Evolutionary conservation across 2,797 vertebrate genomes (phyloP).

Genomic region (Steatocranus sp.): DNA sequence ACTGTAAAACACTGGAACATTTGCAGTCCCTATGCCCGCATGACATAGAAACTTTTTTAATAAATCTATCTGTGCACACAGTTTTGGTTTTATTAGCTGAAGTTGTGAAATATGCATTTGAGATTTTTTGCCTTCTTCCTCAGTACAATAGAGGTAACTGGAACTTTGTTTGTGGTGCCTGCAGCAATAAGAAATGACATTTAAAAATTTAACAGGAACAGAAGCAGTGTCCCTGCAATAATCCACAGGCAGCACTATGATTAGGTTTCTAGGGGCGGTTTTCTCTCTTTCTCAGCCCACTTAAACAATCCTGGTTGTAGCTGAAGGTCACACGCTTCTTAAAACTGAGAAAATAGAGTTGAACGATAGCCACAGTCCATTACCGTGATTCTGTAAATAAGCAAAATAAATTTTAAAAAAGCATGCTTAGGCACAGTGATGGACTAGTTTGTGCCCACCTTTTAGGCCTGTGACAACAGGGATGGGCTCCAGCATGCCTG

Average conservation of each 20-base stretch:
- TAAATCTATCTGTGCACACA: not conserved
- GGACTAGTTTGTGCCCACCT: not conserved
- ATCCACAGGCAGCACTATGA: not conserved
- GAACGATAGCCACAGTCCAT: not conserved
- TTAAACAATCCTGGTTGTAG: not conserved
- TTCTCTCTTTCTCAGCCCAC: not conserved
- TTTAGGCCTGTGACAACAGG: not conserved
- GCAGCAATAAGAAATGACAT: not conserved
- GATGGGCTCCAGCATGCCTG: not conserved
- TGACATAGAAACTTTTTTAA: not conserved
- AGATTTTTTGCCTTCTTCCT: not conserved
- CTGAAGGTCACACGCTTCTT: not conserved
- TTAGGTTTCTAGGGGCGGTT: not conserved
- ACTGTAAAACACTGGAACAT: not conserved
- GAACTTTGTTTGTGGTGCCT: not conserved
- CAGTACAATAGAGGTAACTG: not conserved
- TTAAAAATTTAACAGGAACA: not conserved
- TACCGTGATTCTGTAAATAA: not conserved
- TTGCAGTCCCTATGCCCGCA: not conserved
- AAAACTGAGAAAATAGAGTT: not conserved
- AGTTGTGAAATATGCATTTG: not conserved
- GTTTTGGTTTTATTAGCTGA: not conserved
- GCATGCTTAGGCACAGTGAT: not conserved
- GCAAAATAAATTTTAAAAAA: accelerated
- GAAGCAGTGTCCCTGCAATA: not conserved